Conservation (phyloP, 1,140 invertebrate genomes). For the Saxidomus purpurata region DNA sequence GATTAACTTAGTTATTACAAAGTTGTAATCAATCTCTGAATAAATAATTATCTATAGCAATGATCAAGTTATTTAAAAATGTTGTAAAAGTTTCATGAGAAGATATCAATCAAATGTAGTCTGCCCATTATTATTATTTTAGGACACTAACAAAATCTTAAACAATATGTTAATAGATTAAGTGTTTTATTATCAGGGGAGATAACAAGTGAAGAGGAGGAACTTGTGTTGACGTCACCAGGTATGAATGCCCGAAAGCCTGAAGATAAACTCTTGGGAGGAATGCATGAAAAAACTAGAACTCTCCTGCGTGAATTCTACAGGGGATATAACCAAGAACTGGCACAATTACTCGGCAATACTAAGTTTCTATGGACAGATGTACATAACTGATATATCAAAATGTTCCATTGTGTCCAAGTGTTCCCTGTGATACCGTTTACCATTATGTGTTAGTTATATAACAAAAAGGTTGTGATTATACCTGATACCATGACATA, state of each 20-base stretch:
- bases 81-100: too few relatives aligned
- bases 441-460: too few relatives aligned
- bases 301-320: slow-evolving; percentile 29
- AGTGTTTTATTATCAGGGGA: slow-evolving; percentile 34
- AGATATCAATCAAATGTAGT: too few relatives aligned
- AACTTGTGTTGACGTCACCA: neutral
- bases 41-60: neutral
- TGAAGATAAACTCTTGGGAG: slow-evolving; percentile 34
- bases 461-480: too few relatives aligned
- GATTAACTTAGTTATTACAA: too few relatives aligned
- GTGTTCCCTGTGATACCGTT: too few relatives aligned
- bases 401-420: too few relatives aligned
- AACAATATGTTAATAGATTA: too few relatives aligned
- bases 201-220: slow-evolving; percentile 25
- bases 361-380: slow-evolving; percentile 33
- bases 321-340: slow-evolving; percentile 39
- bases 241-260: slow-evolving; percentile 40
- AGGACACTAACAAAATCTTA: too few relatives aligned
- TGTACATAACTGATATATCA: neutral
- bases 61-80: neutral
- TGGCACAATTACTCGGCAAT: slow-evolving; percentile 24
- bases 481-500: too few relatives aligned
- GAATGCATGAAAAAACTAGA: slow-evolving; percentile 51
- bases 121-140: too few relatives aligned
- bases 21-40: too few relatives aligned